Percentiles rank a stretch among this genome's conserved stretches.
Conservation (phyloP, 2,797 vertebrate genomes). For the Protosalanx chinensis region DNA sequence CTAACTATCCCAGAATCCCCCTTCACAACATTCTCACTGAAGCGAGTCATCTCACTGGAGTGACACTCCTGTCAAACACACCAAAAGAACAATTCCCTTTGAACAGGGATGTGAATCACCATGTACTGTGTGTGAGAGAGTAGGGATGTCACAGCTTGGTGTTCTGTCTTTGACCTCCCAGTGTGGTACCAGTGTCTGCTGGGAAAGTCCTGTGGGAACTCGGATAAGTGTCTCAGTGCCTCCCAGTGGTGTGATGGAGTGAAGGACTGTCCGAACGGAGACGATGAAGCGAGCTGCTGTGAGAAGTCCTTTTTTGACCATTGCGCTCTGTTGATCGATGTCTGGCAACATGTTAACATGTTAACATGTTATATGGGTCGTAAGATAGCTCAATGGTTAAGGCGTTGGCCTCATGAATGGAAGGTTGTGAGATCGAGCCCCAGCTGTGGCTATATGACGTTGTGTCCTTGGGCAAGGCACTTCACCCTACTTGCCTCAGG, state of each 20-base stretch:
- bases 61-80: not conserved
- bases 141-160: not conserved
- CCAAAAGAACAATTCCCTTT: not conserved
- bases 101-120: not conserved
- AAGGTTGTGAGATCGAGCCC: too few relatives aligned
- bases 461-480: too few relatives aligned
- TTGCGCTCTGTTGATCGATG: not conserved
- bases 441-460: too few relatives aligned
- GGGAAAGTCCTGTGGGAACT: conserved; percentile 66
- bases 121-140: not conserved
- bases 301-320: conserved; percentile 45
- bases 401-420: too few relatives aligned
- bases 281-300: conserved; percentile 86
- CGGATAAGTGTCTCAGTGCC: conserved; percentile 52
- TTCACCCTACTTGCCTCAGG: too few relatives aligned
- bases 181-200: conserved; percentile 64
- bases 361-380: too few relatives aligned
- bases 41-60: not conserved
- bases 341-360: not conserved
- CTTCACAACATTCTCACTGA: not conserved
- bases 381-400: too few relatives aligned
- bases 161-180: conserved; percentile 47
- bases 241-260: conserved; percentile 82
- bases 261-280: conserved; percentile 71
- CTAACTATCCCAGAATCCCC: too few relatives aligned